Base-by-base conservation (phyloP, 2,797 vertebrate species). In the Psittacula derbiana region DNA sequence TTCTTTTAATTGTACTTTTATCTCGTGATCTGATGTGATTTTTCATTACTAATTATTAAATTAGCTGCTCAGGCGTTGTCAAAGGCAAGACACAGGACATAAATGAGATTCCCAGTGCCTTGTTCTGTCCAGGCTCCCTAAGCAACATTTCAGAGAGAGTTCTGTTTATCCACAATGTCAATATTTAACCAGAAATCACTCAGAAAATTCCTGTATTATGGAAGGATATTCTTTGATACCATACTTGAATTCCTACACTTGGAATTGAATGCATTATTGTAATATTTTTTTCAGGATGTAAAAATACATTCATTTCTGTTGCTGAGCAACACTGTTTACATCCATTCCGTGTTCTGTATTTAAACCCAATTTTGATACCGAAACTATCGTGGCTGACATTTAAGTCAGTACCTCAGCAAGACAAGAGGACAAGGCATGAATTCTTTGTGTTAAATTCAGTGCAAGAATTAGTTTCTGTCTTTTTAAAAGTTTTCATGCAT, bases 171-270 rank as follows among this genome's bases (percentile, higher is more conserved):
- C 36, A 74, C n/a, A 76, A 95, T 43, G 65, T 92, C 72, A 83
- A 33, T 95, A 86, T 96, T 97, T 93, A 95, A 91, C 38, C 46
- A 83, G 55, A 88, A 88, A 14, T 93, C 41, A 14, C 61, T 83
- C 49, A 20, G 49, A 82, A 78, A 78, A 70, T 81, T 21, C 80
- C 40, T 66, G 16, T 80, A 38, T 87, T 92, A 53, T 52, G 36
- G 57, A 61, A 91, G 69, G 62, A 47, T 75, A 75, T 78, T 72
- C 57, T 65, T 15, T 44, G 61, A 38, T 91, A 80, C 25, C 57
- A 66, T 6, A 57, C 78, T 49, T 58, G 60, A 82, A 80, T 80
- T 83, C 46, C 78, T 67, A 17, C 23, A 25, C 65, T 74, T 74
- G 75, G 65, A 89, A 83, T 79, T 47, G 72, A 93, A 46, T 62